phyloP scores from a whole-genome alignment of 2,888 invertebrate species.

The Chaetogeoica ovagalla region DNA sequence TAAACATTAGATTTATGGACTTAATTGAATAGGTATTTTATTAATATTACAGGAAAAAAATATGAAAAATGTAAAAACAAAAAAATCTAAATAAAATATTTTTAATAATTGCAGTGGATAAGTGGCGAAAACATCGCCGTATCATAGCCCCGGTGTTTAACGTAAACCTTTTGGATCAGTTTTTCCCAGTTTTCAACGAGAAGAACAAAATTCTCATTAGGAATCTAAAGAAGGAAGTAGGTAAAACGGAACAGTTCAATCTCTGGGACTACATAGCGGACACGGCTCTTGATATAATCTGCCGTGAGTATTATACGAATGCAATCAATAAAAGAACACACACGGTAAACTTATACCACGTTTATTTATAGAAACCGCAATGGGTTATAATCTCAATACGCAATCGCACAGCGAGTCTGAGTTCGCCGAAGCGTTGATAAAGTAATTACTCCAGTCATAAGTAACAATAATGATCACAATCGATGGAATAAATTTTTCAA shows the following conservation, averaged over 20 bases:
- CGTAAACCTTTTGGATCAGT: constrained; percentile 61
- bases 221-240: constrained; percentile 58
- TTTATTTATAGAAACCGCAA: constrained; percentile 54
- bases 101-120: constrained; percentile 59
- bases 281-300: constrained; percentile 56
- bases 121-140: constrained; percentile 62
- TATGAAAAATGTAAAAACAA: too few species aligned
- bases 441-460: constrained; percentile 43
- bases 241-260: constrained; percentile 55
- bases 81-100: not conserved
- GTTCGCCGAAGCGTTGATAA: constrained; percentile 55
- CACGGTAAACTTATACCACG: not conserved
- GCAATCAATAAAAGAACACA: not conserved
- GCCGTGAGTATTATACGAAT: constrained; percentile 54
- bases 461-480: too few species aligned
- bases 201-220: constrained; percentile 59
- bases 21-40: too few species aligned
- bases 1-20: too few species aligned
- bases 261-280: constrained; percentile 55
- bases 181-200: constrained; percentile 59
- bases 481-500: not conserved
- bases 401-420: constrained; percentile 55
- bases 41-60: too few species aligned
- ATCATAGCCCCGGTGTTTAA: constrained; percentile 63
- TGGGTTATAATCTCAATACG: constrained; percentile 55